Percentiles rank a stretch among this genome's conserved stretches.
phyloP scores from a whole-genome alignment of 2,113 vertebrate genomes.

The Lipophrys pholis region DNA sequence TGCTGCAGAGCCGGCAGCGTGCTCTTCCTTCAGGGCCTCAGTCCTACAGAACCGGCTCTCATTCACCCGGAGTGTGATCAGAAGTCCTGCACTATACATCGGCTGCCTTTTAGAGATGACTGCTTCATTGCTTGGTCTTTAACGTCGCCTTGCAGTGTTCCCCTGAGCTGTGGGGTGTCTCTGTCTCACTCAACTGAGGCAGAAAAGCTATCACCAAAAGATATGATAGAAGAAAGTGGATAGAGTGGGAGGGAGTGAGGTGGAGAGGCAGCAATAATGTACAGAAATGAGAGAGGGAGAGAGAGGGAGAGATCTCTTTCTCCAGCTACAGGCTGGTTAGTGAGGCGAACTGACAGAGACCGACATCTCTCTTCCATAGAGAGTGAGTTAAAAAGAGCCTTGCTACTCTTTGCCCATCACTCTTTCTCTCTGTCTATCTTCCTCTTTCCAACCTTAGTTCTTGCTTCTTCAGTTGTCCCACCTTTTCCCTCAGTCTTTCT shows the following conservation, averaged over 20 bases:
- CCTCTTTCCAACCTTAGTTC: conserved; percentile 30
- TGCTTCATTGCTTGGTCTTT: conserved; percentile 68
- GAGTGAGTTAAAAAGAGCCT: conserved; percentile 73
- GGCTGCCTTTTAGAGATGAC: conserved; percentile 64
- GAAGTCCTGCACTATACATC: conserved; percentile 49
- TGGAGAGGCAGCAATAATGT: conserved; percentile 54
- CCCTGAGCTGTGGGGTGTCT: conserved; percentile 68
- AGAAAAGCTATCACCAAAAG: conserved; percentile 73
- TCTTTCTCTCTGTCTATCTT: conserved; percentile 35
- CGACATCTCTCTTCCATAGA: conserved; percentile 80
- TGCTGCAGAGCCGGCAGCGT: conserved; percentile 44
- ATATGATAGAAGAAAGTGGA: conserved; percentile 60
- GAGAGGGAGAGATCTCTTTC: conserved; percentile 73
- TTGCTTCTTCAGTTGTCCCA: conserved; percentile 47
- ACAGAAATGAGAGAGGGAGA: conserved; percentile 36
- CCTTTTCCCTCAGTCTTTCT: conserved; percentile 35
- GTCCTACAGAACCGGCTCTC: conserved; percentile 39
- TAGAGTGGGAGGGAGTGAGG: conserved; percentile 58
- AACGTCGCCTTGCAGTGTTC: conserved; percentile 61
- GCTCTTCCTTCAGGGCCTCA: conserved; percentile 52
- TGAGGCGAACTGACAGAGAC: conserved; percentile 77
- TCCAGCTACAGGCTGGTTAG: conserved; percentile 77
- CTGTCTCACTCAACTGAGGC: conserved; percentile 69
- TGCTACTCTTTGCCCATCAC: conserved; percentile 63
- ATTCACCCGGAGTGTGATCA: conserved; percentile 61